phyloP scores from a whole-genome alignment of 2,888 invertebrate genomes.

The Gasteruption jaculator region DNA sequence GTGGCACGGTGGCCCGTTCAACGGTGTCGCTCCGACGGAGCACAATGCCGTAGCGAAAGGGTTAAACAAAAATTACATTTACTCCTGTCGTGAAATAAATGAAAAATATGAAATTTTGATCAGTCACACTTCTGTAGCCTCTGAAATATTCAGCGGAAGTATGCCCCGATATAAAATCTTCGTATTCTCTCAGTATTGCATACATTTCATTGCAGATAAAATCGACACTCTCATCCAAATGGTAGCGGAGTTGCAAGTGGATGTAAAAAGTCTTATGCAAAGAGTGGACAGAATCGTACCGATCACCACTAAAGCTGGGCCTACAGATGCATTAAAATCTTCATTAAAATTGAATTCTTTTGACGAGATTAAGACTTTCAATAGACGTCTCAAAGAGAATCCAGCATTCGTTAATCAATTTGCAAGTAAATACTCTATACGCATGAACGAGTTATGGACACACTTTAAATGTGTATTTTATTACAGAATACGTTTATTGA shows the following conservation, averaged over 20 bases:
- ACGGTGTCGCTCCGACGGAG: conserved; percentile 14
- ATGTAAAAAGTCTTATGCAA: too few relatives aligned
- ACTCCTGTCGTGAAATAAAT: too few relatives aligned
- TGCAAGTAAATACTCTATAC: too few relatives aligned
- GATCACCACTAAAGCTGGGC: neutral
- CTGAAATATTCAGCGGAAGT: too few relatives aligned
- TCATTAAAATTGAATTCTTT: conserved; percentile 6
- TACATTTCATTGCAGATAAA: conserved; percentile 4
- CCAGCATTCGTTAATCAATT: conserved; percentile 6
- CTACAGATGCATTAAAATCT: neutral
- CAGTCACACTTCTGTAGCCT: too few relatives aligned
- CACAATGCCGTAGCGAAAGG: conserved; percentile 18
- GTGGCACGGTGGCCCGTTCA: conserved; percentile 10
- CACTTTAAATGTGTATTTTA: conserved; percentile 1
- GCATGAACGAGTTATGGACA: too few relatives aligned
- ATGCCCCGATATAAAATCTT: too few relatives aligned
- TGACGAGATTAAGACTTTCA: conserved; percentile 9
- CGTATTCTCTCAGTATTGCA: conserved; percentile 1
- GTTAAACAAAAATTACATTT: too few relatives aligned
- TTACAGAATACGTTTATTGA: conserved; percentile 8
- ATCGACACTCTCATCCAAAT: conserved; percentile 5
- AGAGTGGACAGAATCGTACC: neutral
- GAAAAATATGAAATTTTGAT: too few relatives aligned
- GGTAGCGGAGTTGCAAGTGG: neutral
- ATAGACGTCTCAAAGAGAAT: conserved; percentile 1